Conservation (phyloP, 2,888 invertebrate genomes). For the Eustalomyia histrio region DNA sequence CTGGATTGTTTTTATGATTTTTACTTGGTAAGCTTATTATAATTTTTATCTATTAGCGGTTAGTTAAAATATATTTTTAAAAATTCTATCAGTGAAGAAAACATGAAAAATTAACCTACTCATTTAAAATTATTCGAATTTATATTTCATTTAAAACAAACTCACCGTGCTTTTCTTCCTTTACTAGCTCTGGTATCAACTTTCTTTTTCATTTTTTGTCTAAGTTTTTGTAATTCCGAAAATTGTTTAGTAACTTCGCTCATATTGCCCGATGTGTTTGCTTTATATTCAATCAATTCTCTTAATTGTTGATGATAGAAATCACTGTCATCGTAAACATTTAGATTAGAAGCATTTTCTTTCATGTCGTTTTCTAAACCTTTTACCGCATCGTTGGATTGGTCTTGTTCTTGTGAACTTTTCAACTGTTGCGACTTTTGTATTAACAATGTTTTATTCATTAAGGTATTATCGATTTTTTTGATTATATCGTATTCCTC, state of each 20-base stretch:
- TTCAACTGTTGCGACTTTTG: constrained; percentile 81
- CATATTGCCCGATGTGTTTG: constrained; percentile 90
- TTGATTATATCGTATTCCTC: constrained; percentile 81
- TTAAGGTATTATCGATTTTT: constrained; percentile 91
- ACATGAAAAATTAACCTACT: too few relatives aligned
- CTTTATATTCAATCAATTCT: constrained; percentile 95
- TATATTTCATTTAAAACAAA: neutral
- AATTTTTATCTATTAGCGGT: too few relatives aligned
- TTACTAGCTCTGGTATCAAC: constrained; percentile 97
- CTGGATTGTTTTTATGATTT: too few relatives aligned
- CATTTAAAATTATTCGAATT: too few relatives aligned
- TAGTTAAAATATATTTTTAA: too few relatives aligned
- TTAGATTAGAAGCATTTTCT: constrained; percentile 81
- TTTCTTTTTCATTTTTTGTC: constrained; percentile 94
- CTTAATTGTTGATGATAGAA: constrained; percentile 96
- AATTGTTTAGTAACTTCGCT: constrained; percentile 93
- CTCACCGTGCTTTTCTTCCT: constrained; percentile 89
- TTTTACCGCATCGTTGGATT: constrained; percentile 67
- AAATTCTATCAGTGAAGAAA: too few relatives aligned
- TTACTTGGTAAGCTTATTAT: too few relatives aligned
- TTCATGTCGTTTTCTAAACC: neutral
- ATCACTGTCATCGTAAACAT: constrained; percentile 98
- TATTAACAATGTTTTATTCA: constrained; percentile 87
- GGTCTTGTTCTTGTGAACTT: neutral
- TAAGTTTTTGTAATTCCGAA: constrained; percentile 93